Evolutionary conservation across 2,113 vertebrate genomes (phyloP), one percentile per base, ranked within the genome.

Genomic region (Odontesthes bonariensis): DNA sequence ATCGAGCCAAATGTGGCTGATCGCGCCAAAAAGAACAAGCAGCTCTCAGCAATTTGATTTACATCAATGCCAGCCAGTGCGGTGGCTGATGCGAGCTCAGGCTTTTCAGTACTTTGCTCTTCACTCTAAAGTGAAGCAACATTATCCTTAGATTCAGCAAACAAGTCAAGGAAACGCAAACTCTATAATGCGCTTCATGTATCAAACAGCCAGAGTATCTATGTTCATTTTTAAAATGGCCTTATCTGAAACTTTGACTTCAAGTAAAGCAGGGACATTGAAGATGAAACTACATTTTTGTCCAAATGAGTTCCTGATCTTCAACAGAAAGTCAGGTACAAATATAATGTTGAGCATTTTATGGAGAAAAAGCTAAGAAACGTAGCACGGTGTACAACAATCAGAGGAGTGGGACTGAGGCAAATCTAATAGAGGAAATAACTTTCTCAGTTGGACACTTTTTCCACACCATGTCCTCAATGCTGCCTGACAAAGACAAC

Each of bases 11-110:
- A 83, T 89, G 90, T 86, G 87, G 65, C 20, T 83, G 85, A 91
- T 93, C 77, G 76, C 42, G 91, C 88, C 91, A 69, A 44, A 88
- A 88, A 70, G 16, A 46, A 14, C 44, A 73, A 72, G 92, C 85
- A 77, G 92, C 92, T 89, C 89, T 92, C 72, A 68, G 70, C 42
- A 58, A 31, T 5, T 35, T 62, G 22, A 81, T 38, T 79, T 93
- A 94, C 95, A 95, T 95, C 95, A 95, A 96, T 94, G 93, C 90
- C 90, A 79, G 87, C 89, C 76, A 96, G 95, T 97, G 95, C 96
- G 88, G 96, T 95, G 95, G 92, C 95, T 96, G 95, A 93, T 89
- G 93, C 93, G 89, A 94, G 92, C 65, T 86, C 71, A 89, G 88
- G 87, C 87, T 92, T 95, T 90, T 83, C 91, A 91, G 87, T 81